Percentiles rank a stretch among this genome's conserved stretches.
These are phyloP conservation scores for Lamproptera curius DNA, from an alignment of 2,888 invertebrate genomes.

Conservation along the genomic window DNA sequence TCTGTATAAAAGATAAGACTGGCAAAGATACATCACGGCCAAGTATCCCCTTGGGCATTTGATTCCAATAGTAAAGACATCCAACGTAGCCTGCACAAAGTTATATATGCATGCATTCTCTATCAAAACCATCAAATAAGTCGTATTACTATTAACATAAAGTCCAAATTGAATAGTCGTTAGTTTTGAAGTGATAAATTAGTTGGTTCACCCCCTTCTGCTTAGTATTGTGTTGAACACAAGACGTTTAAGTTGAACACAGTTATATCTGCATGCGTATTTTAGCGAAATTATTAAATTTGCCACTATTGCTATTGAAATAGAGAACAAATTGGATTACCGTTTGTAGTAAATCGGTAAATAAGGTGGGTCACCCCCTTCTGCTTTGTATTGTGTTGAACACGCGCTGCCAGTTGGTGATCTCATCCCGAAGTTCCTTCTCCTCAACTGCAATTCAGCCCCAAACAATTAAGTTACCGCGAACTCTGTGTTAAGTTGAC, in stretches of 20 bases:
- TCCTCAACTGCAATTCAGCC: not conserved
- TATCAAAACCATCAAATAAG: no score
- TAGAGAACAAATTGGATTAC: not conserved
- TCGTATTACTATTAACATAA: not conserved
- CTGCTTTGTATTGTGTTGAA: slow-evolving; percentile 24
- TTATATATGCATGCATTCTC: not conserved
- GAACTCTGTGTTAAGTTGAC: not conserved
- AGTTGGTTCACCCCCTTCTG: not conserved
- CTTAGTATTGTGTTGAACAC: slow-evolving; percentile 29
- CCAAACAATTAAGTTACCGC: not conserved
- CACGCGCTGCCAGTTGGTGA: slow-evolving; percentile 36
- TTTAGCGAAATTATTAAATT: not conserved
- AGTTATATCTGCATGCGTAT: not conserved
- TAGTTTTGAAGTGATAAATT: not conserved
- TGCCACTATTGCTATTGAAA: not conserved
- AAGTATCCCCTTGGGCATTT: slow-evolving; percentile 3
- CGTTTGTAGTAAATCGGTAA: not conserved
- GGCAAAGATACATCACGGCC: not conserved
- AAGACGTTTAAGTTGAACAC: no score
- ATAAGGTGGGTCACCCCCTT: not conserved
- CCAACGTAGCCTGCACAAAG: slow-evolving; percentile 1
- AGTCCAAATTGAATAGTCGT: not conserved
- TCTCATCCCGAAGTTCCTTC: slow-evolving; percentile 21
- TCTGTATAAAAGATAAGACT: slow-evolving; percentile 2
- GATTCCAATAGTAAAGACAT: slow-evolving; percentile 2